phyloP scores from a whole-genome alignment of 2,113 vertebrate species.

The Triplophysa dalaica region DNA sequence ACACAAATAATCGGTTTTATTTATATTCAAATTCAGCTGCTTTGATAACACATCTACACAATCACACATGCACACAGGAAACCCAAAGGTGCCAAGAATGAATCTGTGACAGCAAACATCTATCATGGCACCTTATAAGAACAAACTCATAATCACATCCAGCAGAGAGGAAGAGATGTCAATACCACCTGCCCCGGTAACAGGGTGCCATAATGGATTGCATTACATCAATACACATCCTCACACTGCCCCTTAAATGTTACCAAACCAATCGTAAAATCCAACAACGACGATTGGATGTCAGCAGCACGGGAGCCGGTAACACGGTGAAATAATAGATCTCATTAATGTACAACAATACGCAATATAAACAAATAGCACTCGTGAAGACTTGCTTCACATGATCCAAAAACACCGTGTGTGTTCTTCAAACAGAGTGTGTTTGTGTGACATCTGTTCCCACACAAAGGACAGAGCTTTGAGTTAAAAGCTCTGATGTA shows the following conservation, averaged over 20 bases:
- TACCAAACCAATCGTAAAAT: not conserved
- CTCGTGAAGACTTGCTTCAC: not conserved
- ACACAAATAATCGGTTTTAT: not conserved
- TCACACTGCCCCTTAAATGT: slow-evolving; percentile 10
- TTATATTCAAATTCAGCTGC: not conserved
- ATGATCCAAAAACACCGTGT: not conserved
- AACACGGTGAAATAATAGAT: slow-evolving; percentile 33
- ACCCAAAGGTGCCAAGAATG: slow-evolving; percentile 13
- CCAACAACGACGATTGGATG: not conserved
- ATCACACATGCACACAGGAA: slow-evolving; percentile 23
- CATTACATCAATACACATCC: slow-evolving; percentile 13
- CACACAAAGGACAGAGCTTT: slow-evolving; percentile 42
- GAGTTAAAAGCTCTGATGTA: slow-evolving; percentile 16
- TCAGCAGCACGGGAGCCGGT: slow-evolving; percentile 24
- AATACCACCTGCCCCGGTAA: slow-evolving; percentile 29
- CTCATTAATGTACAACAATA: not conserved
- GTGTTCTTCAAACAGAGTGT: slow-evolving; percentile 41
- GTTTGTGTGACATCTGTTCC: slow-evolving; percentile 36
- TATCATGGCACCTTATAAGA: not conserved
- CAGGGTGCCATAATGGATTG: slow-evolving; percentile 32
- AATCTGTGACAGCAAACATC: not conserved
- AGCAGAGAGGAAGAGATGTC: not conserved
- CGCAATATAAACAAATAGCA: not conserved
- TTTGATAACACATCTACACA: slow-evolving; percentile 27
- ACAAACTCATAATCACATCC: not conserved